These are phyloP conservation scores for Spinibarbus caldwelli DNA, from an alignment of 2,797 vertebrate species.

Conservation along the genomic window DNA sequence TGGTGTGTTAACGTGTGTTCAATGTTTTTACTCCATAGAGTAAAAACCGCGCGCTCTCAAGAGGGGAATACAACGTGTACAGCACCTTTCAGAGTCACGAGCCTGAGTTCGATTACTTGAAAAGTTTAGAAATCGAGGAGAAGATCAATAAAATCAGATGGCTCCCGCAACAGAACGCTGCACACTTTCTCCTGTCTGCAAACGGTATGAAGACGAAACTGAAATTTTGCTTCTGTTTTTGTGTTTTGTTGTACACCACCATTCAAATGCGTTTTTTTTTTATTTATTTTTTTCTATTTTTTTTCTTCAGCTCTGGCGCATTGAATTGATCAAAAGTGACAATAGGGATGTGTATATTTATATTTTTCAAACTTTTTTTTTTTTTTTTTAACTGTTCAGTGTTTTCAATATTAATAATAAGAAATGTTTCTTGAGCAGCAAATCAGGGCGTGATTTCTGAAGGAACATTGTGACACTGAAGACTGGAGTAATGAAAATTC, in stretches of 20 bases:
- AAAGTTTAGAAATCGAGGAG: conserved; percentile 99
- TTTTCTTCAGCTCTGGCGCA: background rate
- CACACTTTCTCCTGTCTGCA: conserved; percentile 97
- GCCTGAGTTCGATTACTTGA: conserved; percentile 99
- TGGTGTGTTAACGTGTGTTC: background rate
- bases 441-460: no score
- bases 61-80: conserved; percentile 98
- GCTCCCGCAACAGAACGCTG: conserved; percentile 98
- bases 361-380: no score
- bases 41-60: conserved; percentile 91
- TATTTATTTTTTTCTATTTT: no score
- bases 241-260: background rate
- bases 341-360: no score
- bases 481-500: no score
- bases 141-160: conserved; percentile 99
- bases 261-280: background rate
- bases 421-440: no score
- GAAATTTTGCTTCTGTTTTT: background rate
- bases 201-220: conserved; percentile 95
- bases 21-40: conserved; percentile 76
- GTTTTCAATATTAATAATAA: no score
- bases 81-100: conserved; percentile 99
- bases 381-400: no score
- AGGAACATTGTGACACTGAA: no score
- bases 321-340: background rate